Evolutionary conservation across 2,888 invertebrate genomes (phyloP).

Genomic region (Epirrita christyi): DNA sequence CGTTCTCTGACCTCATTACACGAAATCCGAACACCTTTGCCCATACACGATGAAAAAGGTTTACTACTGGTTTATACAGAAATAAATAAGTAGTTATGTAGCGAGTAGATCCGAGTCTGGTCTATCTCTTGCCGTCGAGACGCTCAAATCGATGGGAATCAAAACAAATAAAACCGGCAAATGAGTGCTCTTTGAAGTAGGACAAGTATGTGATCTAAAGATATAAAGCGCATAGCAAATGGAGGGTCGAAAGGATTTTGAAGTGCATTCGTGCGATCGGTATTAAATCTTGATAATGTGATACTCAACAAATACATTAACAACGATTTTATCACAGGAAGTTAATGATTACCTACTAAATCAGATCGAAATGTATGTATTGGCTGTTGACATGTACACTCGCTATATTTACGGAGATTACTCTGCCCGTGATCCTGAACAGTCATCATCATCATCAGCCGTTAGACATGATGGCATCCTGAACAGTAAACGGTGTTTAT

Average conservation of each 20-base stretch:
- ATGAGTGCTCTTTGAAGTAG: constrained; percentile 33
- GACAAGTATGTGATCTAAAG: constrained; percentile 54
- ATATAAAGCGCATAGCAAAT: constrained; percentile 60
- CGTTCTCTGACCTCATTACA: constrained; percentile 56
- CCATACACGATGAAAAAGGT: too few relatives aligned
- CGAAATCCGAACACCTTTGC: constrained; percentile 1
- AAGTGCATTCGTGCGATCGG: constrained; percentile 54
- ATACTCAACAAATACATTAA: constrained; percentile 52
- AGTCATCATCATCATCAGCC: too few relatives aligned
- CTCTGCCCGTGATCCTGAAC: too few relatives aligned
- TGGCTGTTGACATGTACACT: too few relatives aligned
- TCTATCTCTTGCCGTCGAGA: constrained; percentile 13
- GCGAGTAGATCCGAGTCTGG: too few relatives aligned
- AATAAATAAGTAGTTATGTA: too few relatives aligned
- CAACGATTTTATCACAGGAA: constrained; percentile 47
- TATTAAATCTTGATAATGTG: constrained; percentile 54
- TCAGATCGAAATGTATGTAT: constrained; percentile 11
- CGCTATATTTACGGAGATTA: too few relatives aligned
- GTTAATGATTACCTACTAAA: constrained; percentile 29
- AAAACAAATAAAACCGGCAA: constrained; percentile 28
- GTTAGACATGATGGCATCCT: too few relatives aligned
- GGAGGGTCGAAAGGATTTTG: constrained; percentile 55
- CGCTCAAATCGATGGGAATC: constrained; percentile 23
- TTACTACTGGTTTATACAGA: too few relatives aligned
- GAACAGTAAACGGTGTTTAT: too few relatives aligned